Base-by-base conservation (phyloP, 2,797 vertebrate genomes). In the Eutrigla gurnardus region DNA sequence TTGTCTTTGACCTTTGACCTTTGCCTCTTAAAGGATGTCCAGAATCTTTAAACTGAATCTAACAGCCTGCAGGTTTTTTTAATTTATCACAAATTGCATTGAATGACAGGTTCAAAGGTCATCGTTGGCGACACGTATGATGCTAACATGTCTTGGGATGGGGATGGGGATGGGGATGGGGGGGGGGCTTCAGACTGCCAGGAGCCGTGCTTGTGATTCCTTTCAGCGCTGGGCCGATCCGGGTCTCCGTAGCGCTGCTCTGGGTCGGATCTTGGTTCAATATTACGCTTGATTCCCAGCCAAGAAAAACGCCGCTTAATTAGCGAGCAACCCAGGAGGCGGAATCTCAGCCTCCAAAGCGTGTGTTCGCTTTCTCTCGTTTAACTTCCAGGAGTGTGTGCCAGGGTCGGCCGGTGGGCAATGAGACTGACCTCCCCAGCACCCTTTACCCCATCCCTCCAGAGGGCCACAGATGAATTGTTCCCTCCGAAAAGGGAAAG, bases 281-380 rank as follows among this genome's bases (percentile, higher is more conserved):
- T 91, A 93, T 89, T 89, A 84, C 87, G 88, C 71, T 91, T 91
- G 87, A 91, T 62, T 67, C 37, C 8, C 55, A 35, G 89, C 93
- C 92, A 94, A 91, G 82, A 90, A 71, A 91, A 93, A 90, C 63
- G 79, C 69, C 7, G 78, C 86, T 90, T 92, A 93, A 93, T 94
- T 93, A 93, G 87, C 74, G 17, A 72, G 82, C 79, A 49, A 65
- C 77, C 80, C 83, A 72, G 85, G 89, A 89, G 73, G 76, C 74
- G 45, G 63, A 25, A 88, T 89, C 78, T 65, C 59, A 65, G 72
- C 64, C 82, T 89, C 77, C 72, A 58, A 74, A 78, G 78, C 25
- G 25, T 73, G 83, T 83, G 85, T 82, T 85, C 83, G 42, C 74
- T 84, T 84, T 92, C 84, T 74, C 68, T 67, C 55, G 62, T 88